Percentiles rank a stretch among this genome's conserved stretches.
Evolutionary conservation across 2,888 invertebrate genomes (phyloP).

Genomic region (Platerodrilus igneus): DNA sequence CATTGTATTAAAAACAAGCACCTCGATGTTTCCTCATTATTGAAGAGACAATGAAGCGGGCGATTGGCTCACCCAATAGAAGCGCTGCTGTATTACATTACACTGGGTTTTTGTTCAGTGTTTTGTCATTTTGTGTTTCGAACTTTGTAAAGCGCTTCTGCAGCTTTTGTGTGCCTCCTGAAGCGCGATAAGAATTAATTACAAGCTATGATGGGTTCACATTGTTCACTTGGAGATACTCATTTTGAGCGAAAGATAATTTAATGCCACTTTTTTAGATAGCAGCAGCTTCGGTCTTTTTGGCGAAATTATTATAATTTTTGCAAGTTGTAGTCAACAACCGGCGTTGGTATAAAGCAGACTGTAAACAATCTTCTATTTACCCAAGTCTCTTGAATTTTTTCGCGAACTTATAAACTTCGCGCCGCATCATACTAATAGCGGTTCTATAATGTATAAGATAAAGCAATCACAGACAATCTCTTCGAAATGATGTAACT

Average conservation of each 20-base stretch:
- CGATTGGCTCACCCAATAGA: conserved; percentile 47
- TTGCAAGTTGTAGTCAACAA: background rate
- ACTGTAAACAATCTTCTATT: too few relatives aligned
- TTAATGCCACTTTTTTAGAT: conserved; percentile 38
- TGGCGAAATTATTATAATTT: conserved; percentile 3
- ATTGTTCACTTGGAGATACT: conserved; percentile 45
- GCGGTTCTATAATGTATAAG: conserved; percentile 36
- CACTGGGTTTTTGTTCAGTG: conserved; percentile 46
- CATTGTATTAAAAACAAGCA: conserved; percentile 36
- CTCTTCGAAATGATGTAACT: conserved; percentile 50
- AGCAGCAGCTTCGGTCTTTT: conserved; percentile 7
- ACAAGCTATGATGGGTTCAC: conserved; percentile 45
- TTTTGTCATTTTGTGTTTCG: conserved; percentile 49
- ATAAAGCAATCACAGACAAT: conserved; percentile 48
- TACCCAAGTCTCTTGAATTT: too few relatives aligned
- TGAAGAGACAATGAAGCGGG: conserved; percentile 44
- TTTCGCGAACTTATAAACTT: too few relatives aligned
- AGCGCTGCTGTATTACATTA: conserved; percentile 46
- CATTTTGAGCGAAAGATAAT: conserved; percentile 46
- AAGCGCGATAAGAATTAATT: conserved; percentile 53
- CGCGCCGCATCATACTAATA: conserved; percentile 23
- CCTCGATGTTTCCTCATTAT: conserved; percentile 45
- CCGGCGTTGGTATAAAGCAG: background rate
- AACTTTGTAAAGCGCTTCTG: conserved; percentile 46
- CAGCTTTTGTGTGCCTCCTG: conserved; percentile 46